Base-by-base conservation (phyloP, 1,140 invertebrate species). In the Pteromalus puparum region DNA sequence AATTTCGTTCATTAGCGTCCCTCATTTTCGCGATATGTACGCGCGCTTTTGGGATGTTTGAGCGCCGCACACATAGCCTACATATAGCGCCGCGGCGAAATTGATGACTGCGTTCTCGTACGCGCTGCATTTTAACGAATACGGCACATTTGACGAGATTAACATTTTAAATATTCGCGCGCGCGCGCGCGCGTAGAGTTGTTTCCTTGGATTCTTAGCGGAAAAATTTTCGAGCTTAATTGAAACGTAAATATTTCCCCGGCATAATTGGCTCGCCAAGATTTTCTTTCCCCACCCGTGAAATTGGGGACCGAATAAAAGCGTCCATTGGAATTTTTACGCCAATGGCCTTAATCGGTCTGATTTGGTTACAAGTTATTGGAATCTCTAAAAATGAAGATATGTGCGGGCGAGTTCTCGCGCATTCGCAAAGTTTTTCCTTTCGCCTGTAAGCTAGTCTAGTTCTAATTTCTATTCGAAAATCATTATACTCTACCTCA, bases 1-100 rank as follows among this genome's bases (percentile, higher is more conserved):
- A 84, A 80, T 84, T 80, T 80, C 77, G 70, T 84, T 84, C 83
- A 74, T 84, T 80, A 80, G 77, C 70, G 67, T 75, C 24, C 13
- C 76, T 75, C 83, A 84, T 80, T 80, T 84, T 46, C 30, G 28
- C 42, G 75, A 79, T 53, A 38, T 24, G 67, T 34, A 73, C 24
- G 28, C 24, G 28, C 13, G 65, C 67, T 72, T 77, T 83, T 34
- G 24, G 61, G 15, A 65, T 48, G 42, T 70, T 83, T 61, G 76
- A 73, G 38, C 76, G 15, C 21, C 2, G 53, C 53, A 18, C 53
- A 18, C 46, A 48, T 42, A 48, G 30, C 10, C 12, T 18, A 61
- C 6, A 61, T 61, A 61, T 48, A 48, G 53, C 7, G 3, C 53
- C 6, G 21, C 18, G 15, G 9, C 9, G n/a, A 83, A 77, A 77